phyloP scores from a whole-genome alignment of 2,797 vertebrate genomes.

The Sebastes cheni region DNA sequence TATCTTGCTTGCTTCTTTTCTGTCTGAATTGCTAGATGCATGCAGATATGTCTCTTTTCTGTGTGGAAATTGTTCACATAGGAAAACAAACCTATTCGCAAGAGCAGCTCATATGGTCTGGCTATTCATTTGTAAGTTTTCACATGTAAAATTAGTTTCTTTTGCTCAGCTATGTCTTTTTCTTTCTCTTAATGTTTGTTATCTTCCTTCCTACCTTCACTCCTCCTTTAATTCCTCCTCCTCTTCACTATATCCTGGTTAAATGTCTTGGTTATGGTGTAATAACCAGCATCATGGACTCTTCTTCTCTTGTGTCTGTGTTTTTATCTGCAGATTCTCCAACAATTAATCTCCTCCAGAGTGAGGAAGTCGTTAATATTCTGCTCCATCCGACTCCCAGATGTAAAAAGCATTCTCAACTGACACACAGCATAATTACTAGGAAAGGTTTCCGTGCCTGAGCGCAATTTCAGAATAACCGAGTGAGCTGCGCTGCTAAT shows the following conservation, averaged over 20 bases:
- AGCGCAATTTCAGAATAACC: conserved; percentile 93
- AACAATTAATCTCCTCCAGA: conserved; percentile 59
- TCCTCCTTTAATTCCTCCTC: not conserved
- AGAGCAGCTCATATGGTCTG: not conserved
- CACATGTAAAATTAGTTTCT: too few relatives aligned
- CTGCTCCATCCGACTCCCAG: conserved; percentile 74
- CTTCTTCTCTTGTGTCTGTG: not conserved
- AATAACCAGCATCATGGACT: conserved; percentile 26
- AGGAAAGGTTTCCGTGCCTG: conserved; percentile 93
- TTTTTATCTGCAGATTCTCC: conserved; percentile 34
- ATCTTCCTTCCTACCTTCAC: not conserved
- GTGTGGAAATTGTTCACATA: not conserved
- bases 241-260: not conserved
- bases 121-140: not conserved
- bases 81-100: not conserved
- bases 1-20: not conserved
- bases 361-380: conserved; percentile 73
- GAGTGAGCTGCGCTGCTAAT: conserved; percentile 91
- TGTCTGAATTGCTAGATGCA: not conserved
- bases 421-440: conserved; percentile 78
- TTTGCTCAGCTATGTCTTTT: not conserved
- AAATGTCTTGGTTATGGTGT: conserved; percentile 4
- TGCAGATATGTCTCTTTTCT: not conserved
- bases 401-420: conserved; percentile 78
- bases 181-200: not conserved